A percentile compares a stretch with the other conserved stretches of the same genome.
Conservation (phyloP, 2,888 invertebrate species). For the Ferrisia virgata region DNA sequence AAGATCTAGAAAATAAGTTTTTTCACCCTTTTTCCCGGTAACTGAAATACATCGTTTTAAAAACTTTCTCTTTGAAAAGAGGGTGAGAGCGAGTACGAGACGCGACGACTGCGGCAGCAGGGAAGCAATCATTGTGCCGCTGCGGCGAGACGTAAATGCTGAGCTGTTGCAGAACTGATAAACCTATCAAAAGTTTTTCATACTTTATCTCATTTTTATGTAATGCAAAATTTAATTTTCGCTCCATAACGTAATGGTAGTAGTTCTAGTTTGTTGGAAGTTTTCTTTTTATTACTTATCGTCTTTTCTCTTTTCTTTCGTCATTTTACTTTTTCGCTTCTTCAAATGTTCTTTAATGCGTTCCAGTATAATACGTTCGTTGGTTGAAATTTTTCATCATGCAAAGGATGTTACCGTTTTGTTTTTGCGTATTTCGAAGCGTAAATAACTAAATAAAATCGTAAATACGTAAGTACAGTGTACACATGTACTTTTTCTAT, state of each 20-base stretch:
- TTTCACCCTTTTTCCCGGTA: neutral
- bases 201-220: constrained; percentile 2
- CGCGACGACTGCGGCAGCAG: neutral
- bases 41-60: constrained; percentile 1
- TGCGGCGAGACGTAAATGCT: neutral
- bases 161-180: neutral
- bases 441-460: too few species aligned
- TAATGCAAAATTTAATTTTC: constrained; percentile 16
- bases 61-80: neutral
- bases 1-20: constrained; percentile 16
- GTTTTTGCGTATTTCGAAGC: too few species aligned
- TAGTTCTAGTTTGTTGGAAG: neutral
- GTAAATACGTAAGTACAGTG: too few species aligned
- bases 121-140: neutral
- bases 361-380: too few species aligned
- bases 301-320: neutral
- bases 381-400: too few species aligned
- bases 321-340: neutral
- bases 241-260: neutral
- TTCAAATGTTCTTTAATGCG: too few species aligned
- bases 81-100: neutral
- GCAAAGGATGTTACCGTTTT: too few species aligned
- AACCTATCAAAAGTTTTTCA: neutral
- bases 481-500: too few species aligned
- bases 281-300: neutral